Percentiles rank a stretch among this genome's conserved stretches.
Conservation (phyloP, 2,797 vertebrate genomes). For the Stomatorhinus walkeri region DNA sequence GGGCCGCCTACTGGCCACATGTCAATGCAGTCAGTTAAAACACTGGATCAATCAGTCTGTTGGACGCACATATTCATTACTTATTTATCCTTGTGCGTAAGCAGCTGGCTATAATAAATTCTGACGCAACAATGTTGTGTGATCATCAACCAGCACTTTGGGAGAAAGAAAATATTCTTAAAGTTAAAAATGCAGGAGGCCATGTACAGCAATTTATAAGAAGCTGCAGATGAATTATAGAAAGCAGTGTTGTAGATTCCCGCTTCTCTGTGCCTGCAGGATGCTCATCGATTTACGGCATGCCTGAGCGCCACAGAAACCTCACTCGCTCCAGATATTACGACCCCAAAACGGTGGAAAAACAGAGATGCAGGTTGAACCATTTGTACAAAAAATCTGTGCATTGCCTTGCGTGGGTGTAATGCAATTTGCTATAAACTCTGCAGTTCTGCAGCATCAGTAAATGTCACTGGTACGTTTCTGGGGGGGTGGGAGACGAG, state of each 20-base stretch:
- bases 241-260: not conserved
- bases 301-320: not conserved
- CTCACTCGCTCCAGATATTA: not conserved
- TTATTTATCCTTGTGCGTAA: not conserved
- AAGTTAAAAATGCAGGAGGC: slow-evolving; percentile 6
- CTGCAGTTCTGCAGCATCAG: not conserved
- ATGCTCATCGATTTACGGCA: not conserved
- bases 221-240: not conserved
- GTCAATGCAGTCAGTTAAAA: not conserved
- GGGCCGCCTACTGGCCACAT: not conserved
- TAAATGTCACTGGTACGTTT: not conserved
- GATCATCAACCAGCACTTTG: not conserved
- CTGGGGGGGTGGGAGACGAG: not conserved
- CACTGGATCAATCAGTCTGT: not conserved
- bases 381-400: not conserved
- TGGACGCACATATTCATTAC: not conserved
- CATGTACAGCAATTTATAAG: not conserved
- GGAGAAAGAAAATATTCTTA: not conserved
- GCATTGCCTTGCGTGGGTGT: not conserved
- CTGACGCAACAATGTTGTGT: not conserved
- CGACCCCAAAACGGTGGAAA: not conserved
- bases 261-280: not conserved
- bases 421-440: not conserved
- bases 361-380: not conserved
- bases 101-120: not conserved